Base-by-base conservation (phyloP, 2,888 invertebrate genomes). In the Cheilosia soror region DNA sequence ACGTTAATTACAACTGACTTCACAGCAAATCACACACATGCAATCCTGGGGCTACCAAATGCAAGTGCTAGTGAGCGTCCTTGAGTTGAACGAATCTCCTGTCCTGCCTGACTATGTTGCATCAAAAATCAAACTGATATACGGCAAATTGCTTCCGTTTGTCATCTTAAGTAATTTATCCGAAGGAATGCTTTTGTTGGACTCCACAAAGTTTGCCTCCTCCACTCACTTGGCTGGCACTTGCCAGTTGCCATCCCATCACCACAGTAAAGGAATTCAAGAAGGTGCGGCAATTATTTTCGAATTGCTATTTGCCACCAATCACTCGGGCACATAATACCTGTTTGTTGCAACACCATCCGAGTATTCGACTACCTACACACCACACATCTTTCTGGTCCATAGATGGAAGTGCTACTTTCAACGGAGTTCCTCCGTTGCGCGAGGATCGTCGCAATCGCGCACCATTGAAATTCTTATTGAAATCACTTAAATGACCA, bases 111-210 rank as follows among this genome's bases (percentile, higher is more conserved):
- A 65, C 63, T 49, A 65, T 81, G 49, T 40, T 62, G 42, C 63
- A 69, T 77, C 73, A 73, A 84, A 79, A 75, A 73, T 65, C 77
- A 80, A 87, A 83, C 66, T 83, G 83, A 87, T 87, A 78, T 87
- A 87, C 86, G 77, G 83, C 83, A 87, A 87, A 87, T 87, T 87
- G 87, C 87, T 87, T 87, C 87, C 87, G 87, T 87, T 87, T 87
- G 83, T 87, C 87, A 87, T 87, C 83, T 87, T 65, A 71, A 55
- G 83, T 78, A 83, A 87, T 78, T 87, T 87, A 80, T 81, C 79
- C 71, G 11, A 66, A 66, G 65, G 58, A 53, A 72, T 57, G 72
- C 33, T n/a, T 57, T 53, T 25, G 42, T 31, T 15, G 58, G n/a
- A 58, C 33, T 33, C 15, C 13, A 69, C 31, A 42, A n/a, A 47